Conservation (phyloP, 2,888 invertebrate genomes). For the Lampropteryx suffumata region DNA sequence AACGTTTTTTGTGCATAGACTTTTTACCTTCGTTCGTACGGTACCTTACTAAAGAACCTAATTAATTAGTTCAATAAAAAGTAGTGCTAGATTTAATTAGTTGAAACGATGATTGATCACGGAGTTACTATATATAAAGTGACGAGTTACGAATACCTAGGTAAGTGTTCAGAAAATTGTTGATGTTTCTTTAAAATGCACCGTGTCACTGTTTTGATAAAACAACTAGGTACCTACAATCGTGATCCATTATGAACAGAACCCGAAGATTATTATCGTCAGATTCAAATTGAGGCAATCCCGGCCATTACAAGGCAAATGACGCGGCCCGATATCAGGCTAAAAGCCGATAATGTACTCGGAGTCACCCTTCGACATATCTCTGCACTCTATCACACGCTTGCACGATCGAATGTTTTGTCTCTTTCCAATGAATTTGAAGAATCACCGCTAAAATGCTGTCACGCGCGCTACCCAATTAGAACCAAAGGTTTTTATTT, state of each 20-base stretch:
- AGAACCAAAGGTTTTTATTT: slow-evolving; percentile 47
- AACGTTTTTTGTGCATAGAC: slow-evolving; percentile 25
- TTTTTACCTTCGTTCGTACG: neutral
- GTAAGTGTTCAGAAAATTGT: neutral
- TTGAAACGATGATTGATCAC: slow-evolving; percentile 3
- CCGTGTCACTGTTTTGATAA: slow-evolving; percentile 16
- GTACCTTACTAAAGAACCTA: neutral
- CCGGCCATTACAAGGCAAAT: slow-evolving; percentile 69
- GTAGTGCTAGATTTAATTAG: slow-evolving; percentile 10
- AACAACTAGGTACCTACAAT: slow-evolving; percentile 15
- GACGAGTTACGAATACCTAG: too few species aligned
- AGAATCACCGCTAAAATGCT: slow-evolving; percentile 56
- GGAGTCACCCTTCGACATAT: slow-evolving; percentile 45
- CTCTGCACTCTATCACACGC: slow-evolving; percentile 44
- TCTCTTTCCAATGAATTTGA: slow-evolving; percentile 51
- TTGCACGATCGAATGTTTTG: slow-evolving; percentile 27
- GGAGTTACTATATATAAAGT: too few species aligned
- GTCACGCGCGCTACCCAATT: slow-evolving; percentile 66
- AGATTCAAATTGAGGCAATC: slow-evolving; percentile 70
- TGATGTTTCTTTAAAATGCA: neutral
- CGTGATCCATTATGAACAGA: slow-evolving; percentile 56
- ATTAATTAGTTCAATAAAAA: slow-evolving; percentile 8
- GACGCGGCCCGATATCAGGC: slow-evolving; percentile 59
- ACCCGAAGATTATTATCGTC: slow-evolving; percentile 53
- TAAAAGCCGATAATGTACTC: slow-evolving; percentile 65